Conservation (phyloP, 2,113 vertebrate genomes). For the Hippocampus comes region DNA sequence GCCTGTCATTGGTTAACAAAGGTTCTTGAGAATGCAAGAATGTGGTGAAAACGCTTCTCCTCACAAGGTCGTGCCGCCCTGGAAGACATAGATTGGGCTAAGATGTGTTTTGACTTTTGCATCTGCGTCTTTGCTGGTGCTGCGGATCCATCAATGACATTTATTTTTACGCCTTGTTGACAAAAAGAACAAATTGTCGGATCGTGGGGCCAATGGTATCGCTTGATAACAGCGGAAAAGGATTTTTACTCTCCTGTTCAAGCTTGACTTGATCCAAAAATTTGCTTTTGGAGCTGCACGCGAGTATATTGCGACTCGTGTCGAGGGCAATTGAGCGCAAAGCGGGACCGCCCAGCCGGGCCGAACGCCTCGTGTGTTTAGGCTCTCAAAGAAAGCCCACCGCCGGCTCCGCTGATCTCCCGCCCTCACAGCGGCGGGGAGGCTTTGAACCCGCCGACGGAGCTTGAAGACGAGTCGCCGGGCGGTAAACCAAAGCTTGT, state of each 20-base stretch:
- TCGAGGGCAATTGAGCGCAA: slow-evolving; percentile 17
- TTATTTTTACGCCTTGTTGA: not conserved
- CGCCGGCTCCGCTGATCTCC: slow-evolving; percentile 38
- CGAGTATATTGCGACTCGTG: slow-evolving; percentile 3
- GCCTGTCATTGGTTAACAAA: slow-evolving; percentile 51
- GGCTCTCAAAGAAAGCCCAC: slow-evolving; percentile 42
- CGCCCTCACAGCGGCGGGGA: slow-evolving; percentile 18
- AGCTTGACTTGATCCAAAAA: slow-evolving; percentile 30
- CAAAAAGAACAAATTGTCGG: slow-evolving; percentile 1
- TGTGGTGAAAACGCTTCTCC: slow-evolving; percentile 51
- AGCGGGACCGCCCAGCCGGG: slow-evolving; percentile 12
- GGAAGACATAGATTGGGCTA: not conserved
- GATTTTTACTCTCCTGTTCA: slow-evolving; percentile 31
- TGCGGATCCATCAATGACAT: not conserved
- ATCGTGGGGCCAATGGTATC: not conserved
- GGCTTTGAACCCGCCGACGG: slow-evolving; percentile 59
- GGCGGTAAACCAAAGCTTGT: slow-evolving; percentile 45
- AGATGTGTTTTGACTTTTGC: not conserved
- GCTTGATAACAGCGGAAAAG: slow-evolving; percentile 18
- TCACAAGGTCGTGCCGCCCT: not conserved
- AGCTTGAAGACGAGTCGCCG: slow-evolving; percentile 35
- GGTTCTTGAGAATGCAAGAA: slow-evolving; percentile 43
- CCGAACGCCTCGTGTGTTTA: slow-evolving; percentile 37
- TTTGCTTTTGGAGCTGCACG: slow-evolving; percentile 8
- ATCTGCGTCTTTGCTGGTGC: not conserved